These are phyloP conservation scores for Euzetes globulus DNA, from an alignment of 2,888 invertebrate genomes.

Conservation along the genomic window DNA sequence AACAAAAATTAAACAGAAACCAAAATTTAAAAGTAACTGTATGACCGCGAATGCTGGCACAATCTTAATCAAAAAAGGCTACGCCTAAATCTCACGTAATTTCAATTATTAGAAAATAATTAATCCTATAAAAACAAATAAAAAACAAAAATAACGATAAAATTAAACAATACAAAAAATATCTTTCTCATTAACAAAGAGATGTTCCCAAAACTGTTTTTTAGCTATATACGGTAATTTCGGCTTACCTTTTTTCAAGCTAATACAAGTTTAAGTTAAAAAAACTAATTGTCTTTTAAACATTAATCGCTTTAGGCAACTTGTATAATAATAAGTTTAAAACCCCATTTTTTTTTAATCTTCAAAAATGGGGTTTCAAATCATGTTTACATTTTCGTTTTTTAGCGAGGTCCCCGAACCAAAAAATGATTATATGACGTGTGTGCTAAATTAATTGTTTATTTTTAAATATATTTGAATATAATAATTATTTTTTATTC, in stretches of 20 bases:
- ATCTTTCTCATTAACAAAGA: slow-evolving; percentile 30
- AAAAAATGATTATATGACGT: background rate
- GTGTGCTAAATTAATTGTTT: too few relatives aligned
- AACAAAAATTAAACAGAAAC: slow-evolving; percentile 1
- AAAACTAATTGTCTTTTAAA: too few relatives aligned
- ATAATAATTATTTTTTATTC: too few relatives aligned
- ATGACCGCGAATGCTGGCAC: slow-evolving; percentile 35
- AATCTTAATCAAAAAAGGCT: background rate
- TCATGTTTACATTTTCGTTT: background rate
- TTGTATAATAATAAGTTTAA: too few relatives aligned
- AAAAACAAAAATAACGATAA: background rate
- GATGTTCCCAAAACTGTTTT: background rate
- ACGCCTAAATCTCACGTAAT: background rate
- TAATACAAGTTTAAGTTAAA: too few relatives aligned
- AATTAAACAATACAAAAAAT: background rate
- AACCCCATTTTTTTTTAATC: background rate
- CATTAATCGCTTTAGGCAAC: too few relatives aligned
- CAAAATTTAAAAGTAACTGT: background rate
- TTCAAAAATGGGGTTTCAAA: background rate
- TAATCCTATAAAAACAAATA: background rate
- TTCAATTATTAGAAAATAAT: slow-evolving; percentile 14
- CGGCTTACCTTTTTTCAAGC: too few relatives aligned
- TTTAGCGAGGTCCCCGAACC: background rate
- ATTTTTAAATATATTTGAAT: too few relatives aligned
- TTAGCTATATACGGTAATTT: background rate